Conservation (phyloP, 2,113 vertebrate species). For the Chamaea fasciata region DNA sequence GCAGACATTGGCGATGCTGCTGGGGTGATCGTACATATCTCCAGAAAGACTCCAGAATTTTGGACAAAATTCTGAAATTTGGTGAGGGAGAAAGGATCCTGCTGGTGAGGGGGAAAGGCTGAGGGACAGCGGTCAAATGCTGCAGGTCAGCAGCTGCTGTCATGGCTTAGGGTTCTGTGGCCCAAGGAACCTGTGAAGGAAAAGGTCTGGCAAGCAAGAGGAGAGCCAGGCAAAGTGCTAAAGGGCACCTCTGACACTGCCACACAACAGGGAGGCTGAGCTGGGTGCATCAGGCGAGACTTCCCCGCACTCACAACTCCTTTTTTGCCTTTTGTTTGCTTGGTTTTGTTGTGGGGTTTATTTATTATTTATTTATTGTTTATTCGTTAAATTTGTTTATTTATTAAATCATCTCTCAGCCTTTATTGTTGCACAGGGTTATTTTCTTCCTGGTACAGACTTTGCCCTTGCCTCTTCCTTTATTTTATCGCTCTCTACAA, state of each 20-base stretch:
- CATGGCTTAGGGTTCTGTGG: neutral
- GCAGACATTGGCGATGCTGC: neutral
- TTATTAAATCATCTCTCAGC: neutral
- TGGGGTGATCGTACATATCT: accelerated
- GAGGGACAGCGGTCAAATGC: accelerated
- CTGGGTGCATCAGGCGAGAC: neutral
- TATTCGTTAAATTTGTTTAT: neutral
- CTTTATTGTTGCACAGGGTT: neutral
- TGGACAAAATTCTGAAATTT: no score
- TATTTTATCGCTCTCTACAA: neutral
- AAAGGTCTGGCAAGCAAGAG: neutral
- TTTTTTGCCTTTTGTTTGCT: neutral
- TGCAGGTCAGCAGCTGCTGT: neutral
- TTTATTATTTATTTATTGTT: neutral
- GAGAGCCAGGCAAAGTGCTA: neutral
- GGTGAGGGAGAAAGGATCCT: neutral
- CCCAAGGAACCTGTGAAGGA: neutral
- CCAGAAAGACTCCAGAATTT: neutral
- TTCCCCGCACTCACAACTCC: accelerated
- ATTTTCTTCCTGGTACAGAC: neutral
- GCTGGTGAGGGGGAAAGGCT: neutral
- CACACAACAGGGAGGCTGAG: neutral
- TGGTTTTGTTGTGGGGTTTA: no score
- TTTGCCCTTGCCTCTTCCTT: neutral
- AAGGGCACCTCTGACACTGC: neutral